Evolutionary conservation across 2,113 vertebrate species (phyloP).

Genomic region (Burhinus oedicnemus): DNA sequence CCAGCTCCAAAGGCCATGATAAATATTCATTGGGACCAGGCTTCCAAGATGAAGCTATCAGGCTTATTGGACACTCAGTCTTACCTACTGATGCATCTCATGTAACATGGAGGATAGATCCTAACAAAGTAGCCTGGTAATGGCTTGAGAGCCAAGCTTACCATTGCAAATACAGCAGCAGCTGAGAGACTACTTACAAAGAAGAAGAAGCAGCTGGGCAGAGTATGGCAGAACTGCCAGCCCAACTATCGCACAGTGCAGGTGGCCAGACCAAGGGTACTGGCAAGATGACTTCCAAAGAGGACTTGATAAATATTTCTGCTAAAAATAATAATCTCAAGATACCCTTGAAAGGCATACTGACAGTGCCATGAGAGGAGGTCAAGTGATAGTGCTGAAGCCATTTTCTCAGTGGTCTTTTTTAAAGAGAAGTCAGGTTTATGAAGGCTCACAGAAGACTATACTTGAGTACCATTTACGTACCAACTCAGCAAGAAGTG

Average conservation of each 20-base stretch:
- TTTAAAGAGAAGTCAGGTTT: not conserved
- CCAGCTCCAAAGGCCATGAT: not conserved
- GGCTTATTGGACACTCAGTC: not conserved
- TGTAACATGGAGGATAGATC: not conserved
- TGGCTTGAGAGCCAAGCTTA: not conserved
- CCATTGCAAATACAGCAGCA: not conserved
- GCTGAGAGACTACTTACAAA: not conserved
- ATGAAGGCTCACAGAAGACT: not conserved
- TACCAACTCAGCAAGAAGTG: not conserved
- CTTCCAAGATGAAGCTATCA: not conserved
- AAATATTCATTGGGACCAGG: not conserved
- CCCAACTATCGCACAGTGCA: not conserved
- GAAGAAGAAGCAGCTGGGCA: not conserved
- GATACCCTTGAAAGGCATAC: not conserved
- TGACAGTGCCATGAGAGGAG: not conserved
- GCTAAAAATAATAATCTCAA: not conserved
- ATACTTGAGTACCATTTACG: not conserved
- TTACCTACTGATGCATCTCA: not conserved
- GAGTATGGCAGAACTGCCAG: not conserved
- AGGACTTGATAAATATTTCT: not conserved
- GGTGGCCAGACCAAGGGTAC: not conserved
- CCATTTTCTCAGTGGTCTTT: not conserved
- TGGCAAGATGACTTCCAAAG: not conserved
- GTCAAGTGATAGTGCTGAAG: not conserved
- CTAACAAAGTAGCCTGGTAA: not conserved